Base-by-base conservation (phyloP, 2,797 vertebrate genomes). In the Centroberyx gerrardi region DNA sequence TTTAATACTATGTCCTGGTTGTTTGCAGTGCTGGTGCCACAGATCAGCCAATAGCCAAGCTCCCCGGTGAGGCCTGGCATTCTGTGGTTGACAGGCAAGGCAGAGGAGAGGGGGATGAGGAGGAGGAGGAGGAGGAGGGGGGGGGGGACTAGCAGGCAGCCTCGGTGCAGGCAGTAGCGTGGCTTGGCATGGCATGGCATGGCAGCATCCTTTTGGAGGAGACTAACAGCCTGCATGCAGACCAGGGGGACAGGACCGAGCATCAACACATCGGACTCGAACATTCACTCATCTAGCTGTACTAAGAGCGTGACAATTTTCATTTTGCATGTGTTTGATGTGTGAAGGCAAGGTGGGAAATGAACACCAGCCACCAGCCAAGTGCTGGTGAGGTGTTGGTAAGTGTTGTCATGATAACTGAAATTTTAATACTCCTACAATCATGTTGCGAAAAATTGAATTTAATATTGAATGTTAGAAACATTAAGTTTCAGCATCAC, bases 1-100 rank as follows among this genome's bases (percentile, higher is more conserved):
- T 44, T 3, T 44, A 3, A 7, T 4, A 33, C 33, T 7, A 49
- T 40, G 7, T 15, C 36, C 14, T 2, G 15, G 13, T 52, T 76
- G 8, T 8, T 58, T 22, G 29, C 54, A 49, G 54, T 60, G 48
- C 75, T 62, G 72, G 38, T 49, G 40, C 38, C 18, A 61, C 59
- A 55, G 17, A 17, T 44, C 10, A 36, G 59, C 5, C n/a, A 58
- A 62, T 40, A 82, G 76, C 84, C 86, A 80, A 31, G 78, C 81
- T 81, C 68, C 14, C 68, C 36, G 59, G n/a, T 78, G 52, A 74
- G 52, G 13, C 4, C 44, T 48, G 42, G 8, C 40, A 63, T 48
- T 55, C 60, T 80, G 79, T 82, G 80, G 76, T 85, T 79, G 81
- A 92, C 90, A 91, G 88, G 85, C 89, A 82, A 79, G 76, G 75